These are phyloP conservation scores for Ruditapes philippinarum DNA, from an alignment of 1,140 invertebrate genomes.

Conservation along the genomic window DNA sequence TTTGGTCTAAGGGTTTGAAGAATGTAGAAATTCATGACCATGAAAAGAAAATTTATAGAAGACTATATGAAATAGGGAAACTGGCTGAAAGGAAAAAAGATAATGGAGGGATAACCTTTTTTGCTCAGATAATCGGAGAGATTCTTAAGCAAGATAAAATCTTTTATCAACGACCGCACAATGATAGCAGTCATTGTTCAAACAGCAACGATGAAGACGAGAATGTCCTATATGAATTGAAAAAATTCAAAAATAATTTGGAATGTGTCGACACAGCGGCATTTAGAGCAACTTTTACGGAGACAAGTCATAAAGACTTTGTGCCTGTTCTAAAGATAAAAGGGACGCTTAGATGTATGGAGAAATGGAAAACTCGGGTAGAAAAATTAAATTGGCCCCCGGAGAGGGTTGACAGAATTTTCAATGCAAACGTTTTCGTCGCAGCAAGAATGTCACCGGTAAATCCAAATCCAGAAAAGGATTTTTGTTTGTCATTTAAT, in stretches of 20 bases:
- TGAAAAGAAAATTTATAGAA: neutral
- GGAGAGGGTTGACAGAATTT: neutral
- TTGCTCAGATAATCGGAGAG: neutral
- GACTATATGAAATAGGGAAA: neutral
- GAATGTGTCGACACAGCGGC: too few relatives aligned
- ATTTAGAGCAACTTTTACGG: neutral
- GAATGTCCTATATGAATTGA: too few relatives aligned
- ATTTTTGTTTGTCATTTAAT: conserved; percentile 34
- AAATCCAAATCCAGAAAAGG: neutral
- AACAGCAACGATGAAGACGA: too few relatives aligned
- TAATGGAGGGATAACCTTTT: neutral
- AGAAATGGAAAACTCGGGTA: conserved; percentile 5
- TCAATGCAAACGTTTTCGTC: neutral
- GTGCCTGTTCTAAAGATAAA: neutral
- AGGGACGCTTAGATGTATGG: neutral
- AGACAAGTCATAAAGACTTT: conserved; percentile 24
- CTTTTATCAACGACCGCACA: neutral
- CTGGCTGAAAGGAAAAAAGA: neutral
- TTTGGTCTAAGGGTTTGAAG: neutral
- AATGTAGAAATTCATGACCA: neutral
- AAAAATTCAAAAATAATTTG: too few relatives aligned
- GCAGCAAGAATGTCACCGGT: neutral
- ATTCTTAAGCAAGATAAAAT: neutral
- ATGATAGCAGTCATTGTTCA: too few relatives aligned
- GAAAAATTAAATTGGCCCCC: neutral